These are phyloP conservation scores for Hylia prasina DNA, from an alignment of 2,113 vertebrate species.

Conservation along the genomic window DNA sequence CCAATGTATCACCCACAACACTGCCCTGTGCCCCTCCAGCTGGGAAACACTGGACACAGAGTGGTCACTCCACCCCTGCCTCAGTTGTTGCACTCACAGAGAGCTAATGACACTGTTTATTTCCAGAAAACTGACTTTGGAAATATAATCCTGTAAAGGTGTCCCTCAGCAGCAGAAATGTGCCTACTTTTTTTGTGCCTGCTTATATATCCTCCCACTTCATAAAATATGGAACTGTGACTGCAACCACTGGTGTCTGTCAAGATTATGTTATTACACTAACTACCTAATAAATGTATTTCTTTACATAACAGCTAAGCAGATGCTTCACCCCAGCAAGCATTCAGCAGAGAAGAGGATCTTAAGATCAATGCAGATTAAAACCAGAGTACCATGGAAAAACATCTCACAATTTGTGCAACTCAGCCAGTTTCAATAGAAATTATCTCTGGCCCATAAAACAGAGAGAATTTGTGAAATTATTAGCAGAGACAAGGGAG, in stretches of 20 bases:
- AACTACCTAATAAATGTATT: background rate
- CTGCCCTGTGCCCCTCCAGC: background rate
- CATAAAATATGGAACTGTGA: background rate
- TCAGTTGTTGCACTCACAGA: background rate
- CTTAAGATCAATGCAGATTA: background rate
- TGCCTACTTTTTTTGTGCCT: background rate
- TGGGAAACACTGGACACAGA: background rate
- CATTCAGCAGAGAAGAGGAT: background rate
- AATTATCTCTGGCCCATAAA: background rate
- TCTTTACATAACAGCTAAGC: background rate
- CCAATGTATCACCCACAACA: background rate
- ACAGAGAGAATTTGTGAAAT: background rate
- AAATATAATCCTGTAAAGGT: background rate
- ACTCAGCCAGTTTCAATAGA: background rate
- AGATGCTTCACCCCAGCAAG: background rate
- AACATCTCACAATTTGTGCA: background rate
- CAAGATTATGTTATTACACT: background rate
- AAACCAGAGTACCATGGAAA: background rate
- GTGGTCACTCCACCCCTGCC: rapidly evolving
- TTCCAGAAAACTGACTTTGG: background rate
- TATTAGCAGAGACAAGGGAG: background rate
- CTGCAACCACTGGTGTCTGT: background rate
- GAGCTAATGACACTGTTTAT: background rate
- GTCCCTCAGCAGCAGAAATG: background rate
- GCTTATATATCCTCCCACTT: background rate